Base-by-base conservation (phyloP, 2,797 vertebrate genomes). In the Otolemur crassicaudatus region DNA sequence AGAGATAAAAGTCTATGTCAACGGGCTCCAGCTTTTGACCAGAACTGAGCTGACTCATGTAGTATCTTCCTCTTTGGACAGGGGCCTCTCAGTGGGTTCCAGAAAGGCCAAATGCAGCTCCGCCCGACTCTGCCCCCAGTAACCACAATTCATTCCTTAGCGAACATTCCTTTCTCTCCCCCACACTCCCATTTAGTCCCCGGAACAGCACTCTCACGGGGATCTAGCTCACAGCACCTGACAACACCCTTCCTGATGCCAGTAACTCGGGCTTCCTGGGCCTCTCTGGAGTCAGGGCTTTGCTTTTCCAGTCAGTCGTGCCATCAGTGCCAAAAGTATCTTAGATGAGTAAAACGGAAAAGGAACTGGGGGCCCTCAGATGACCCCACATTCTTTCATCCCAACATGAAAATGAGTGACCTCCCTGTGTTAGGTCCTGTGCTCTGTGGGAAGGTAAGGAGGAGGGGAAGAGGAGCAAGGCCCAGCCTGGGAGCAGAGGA, bases 161-260 rank as follows among this genome's bases (percentile, higher is more conserved):
- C 3, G 82, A 58, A 69, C 88, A 90, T 95, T 95, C 94, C 75
- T 95, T 69, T 34, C 95, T 87, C 96, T 92, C 94, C 73, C 73
- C 87, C 90, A 69, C 85, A 43, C 69, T 89, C 87, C 94, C 81
- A 43, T 29, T 29, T 23, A 40, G 76, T 19, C 67, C 91, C 91
- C 46, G 31, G 80, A 40, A 12, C 69, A 65, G 86, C 70, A 69
- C 40, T 65, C 76, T 80, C 40, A 0, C 5, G 69, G 90, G 93
- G 80, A 61, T 46, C 61, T 82, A 70, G 75, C 49, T 17, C 3
- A 13, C 40, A 14, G 19, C 34, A 25, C 81, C n/a, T n/a, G 92
- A 92, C 95, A 77, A 75, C 0, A 17, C 58, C 79, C 58, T 60
- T 31, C 90, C 67, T 2, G 1, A 2, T 56, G 94, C 58, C 83